Conservation (phyloP, 2,113 vertebrate genomes). For the Platysternon megacephalum region DNA sequence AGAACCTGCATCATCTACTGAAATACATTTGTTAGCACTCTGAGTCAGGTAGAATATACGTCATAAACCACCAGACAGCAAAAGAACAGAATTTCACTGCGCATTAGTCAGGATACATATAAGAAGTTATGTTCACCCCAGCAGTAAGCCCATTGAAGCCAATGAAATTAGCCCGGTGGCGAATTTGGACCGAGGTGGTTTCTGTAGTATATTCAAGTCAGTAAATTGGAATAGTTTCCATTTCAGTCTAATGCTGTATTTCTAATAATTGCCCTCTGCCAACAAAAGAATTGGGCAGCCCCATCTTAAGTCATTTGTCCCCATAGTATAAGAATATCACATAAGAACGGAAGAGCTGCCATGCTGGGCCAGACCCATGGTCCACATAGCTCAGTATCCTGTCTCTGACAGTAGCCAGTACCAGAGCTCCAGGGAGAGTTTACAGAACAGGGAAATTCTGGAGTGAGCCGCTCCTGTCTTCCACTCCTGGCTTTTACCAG, state of each 20-base stretch:
- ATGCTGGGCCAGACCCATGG: neutral
- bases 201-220: no score
- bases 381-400: neutral
- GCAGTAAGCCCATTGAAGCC: neutral
- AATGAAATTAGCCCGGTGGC: neutral
- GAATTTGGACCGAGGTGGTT: neutral
- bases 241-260: neutral
- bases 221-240: neutral
- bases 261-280: rapidly evolving
- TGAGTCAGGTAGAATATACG: neutral
- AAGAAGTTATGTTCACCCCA: neutral
- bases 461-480: neutral
- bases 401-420: neutral
- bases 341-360: neutral
- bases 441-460: neutral
- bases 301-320: neutral
- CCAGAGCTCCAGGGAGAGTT: neutral
- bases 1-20: neutral
- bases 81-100: neutral
- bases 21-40: neutral
- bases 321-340: neutral
- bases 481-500: neutral
- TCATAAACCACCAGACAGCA: neutral
- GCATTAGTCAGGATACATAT: neutral
- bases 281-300: neutral